Conservation (phyloP, 2,888 invertebrate genomes). For the Drosophila nigricruria region DNA sequence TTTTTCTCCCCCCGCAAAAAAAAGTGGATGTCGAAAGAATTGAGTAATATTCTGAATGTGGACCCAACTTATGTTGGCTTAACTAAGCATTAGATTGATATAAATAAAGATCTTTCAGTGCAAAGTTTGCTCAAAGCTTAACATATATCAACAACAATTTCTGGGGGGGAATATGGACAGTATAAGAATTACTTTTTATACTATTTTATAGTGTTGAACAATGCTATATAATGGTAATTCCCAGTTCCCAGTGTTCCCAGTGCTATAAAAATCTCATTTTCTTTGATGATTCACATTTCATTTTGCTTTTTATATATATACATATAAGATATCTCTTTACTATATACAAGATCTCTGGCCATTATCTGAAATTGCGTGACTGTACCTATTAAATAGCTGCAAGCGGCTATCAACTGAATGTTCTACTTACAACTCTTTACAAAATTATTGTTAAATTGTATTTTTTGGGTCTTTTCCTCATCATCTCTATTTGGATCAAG, state of each 20-base stretch:
- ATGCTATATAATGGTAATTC: neutral
- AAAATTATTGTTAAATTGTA: constrained; percentile 20
- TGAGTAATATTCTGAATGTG: constrained; percentile 21
- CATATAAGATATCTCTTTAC: too few species aligned
- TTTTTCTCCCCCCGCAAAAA: constrained; percentile 2
- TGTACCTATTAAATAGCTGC: constrained; percentile 1
- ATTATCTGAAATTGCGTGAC: neutral
- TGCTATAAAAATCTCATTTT: neutral
- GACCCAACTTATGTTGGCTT: constrained; percentile 8
- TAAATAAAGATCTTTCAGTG: neutral
- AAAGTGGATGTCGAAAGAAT: neutral
- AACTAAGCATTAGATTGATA: constrained; percentile 22
- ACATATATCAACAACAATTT: neutral
- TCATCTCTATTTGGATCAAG: constrained; percentile 10
- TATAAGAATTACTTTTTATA: neutral
- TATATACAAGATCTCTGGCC: neutral
- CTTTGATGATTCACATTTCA: neutral
- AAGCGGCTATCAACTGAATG: neutral
- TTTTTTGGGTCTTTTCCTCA: constrained; percentile 20
- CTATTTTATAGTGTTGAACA: neutral
- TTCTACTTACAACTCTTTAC: constrained; percentile 11
- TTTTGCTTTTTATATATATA: too few species aligned
- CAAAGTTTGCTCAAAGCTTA: neutral
- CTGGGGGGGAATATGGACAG: neutral
- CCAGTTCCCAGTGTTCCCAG: too few species aligned